phyloP scores from a whole-genome alignment of 2,797 vertebrate genomes.

The Aulostomus chinensis region DNA sequence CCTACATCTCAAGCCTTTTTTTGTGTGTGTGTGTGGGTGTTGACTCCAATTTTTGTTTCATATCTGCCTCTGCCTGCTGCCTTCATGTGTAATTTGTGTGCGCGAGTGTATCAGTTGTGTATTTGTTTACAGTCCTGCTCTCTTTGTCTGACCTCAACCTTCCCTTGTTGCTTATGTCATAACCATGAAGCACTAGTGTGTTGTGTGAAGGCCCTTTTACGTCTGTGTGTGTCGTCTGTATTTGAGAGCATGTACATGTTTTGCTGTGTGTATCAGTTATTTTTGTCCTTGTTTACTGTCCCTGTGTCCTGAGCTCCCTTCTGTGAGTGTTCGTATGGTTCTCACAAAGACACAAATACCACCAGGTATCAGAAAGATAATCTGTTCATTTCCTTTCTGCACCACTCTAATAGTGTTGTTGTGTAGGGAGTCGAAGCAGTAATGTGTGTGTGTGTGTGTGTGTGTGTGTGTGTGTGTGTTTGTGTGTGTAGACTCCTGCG shows the following conservation, averaged over 20 bases:
- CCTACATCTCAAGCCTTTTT: conserved; percentile 8
- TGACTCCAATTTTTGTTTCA: conserved; percentile 24
- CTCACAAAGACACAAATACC: conserved; percentile 36
- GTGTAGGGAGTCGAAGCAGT: no score
- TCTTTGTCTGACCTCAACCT: no score
- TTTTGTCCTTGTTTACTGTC: no score
- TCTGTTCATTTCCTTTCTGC: conserved; percentile 64
- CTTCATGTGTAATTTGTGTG: conserved; percentile 24
- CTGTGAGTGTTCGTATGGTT: no score
- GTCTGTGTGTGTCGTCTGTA: conserved; percentile 6
- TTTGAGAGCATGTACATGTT: background rate
- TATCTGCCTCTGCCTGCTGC: conserved; percentile 22
- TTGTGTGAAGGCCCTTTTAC: no score
- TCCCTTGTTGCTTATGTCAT: background rate
- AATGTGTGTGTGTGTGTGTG: conserved; percentile 33
- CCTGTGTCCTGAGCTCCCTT: no score
- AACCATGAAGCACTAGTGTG: background rate
- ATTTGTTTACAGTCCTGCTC: no score
- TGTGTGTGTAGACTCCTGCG: conserved; percentile 86
- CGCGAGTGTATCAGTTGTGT: conserved; percentile 7
- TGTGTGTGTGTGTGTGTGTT: conserved; percentile 33
- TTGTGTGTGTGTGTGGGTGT: conserved; percentile 5
- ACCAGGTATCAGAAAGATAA: conserved; percentile 60
- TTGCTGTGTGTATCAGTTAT: conserved; percentile 5
- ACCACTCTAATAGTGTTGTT: no score